Base-by-base conservation (phyloP, 2,888 invertebrate species). In the Hydrotaea cyrtoneurina region DNA sequence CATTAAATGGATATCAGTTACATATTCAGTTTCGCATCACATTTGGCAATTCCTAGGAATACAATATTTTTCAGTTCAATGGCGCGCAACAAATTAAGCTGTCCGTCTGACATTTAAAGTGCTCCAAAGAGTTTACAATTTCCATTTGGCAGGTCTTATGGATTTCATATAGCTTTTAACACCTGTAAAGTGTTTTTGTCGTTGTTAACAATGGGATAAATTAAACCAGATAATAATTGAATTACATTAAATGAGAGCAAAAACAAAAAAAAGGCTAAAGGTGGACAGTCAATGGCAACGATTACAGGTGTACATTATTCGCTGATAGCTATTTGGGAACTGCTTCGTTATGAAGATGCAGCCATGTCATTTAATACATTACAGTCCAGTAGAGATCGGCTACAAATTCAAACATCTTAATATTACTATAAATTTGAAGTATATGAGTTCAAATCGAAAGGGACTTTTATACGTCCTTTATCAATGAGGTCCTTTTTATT, bases 151-250 rank as follows among this genome's bases (percentile, higher is more conserved):
- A 26, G 59, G 59, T 26, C 26, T 59, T 59, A 59, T 15, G 26
- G 26, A 23, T 26, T 59, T 59, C 11, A 59, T 15, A 59, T 59
- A 3, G 15, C 59, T 59, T 59, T 59, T 59, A 59, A 59, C 59
- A 59, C 59, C 23, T 59, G 4, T 3, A 59, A 26, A 23, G 26
- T 59, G 59, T 26, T 59, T 23, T 59, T n/a, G n/a, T n/a, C n/a
- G n/a, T n/a, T n/a, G n/a, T 59, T 59, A 59, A 23, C 59, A 26
- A 15, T 59, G 2, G 26, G 26, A 59, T 55, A 55, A 55, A 55
- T 55, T 21, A 55, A 55, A 55, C 50, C 13, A 50, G 15, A 26
- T 55, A 59, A 23, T 59, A 59, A 59, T 59, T 15, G 23, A 59
- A 59, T 59, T 26, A 26, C 59, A 19, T 57, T 21, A 5, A 57